Evolutionary conservation across 2,797 vertebrate species (phyloP).

Genomic region (Melanotaenia trifasciata): DNA sequence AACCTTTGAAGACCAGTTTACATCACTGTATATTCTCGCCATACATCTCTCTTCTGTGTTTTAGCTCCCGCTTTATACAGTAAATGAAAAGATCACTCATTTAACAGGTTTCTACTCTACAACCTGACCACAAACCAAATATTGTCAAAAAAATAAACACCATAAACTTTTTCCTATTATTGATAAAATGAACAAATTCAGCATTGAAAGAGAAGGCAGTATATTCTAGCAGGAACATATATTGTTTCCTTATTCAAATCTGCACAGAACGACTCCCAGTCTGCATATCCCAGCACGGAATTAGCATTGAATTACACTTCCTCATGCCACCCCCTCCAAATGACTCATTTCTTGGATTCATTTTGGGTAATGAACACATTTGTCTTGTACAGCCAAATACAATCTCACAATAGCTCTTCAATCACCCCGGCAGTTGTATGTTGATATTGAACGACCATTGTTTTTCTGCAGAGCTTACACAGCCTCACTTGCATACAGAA

Average conservation of each 20-base stretch:
- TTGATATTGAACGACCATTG: constrained; percentile 71
- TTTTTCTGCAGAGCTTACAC: constrained; percentile 68
- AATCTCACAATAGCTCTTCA: constrained; percentile 72
- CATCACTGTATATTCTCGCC: constrained; percentile 1
- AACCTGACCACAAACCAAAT: constrained; percentile 39
- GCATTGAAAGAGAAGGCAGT: constrained; percentile 33
- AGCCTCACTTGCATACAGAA: constrained; percentile 51
- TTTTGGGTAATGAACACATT: constrained; percentile 79
- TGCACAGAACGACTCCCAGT: constrained; percentile 50
- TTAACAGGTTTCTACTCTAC: constrained; percentile 39
- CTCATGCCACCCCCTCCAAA: constrained; percentile 61
- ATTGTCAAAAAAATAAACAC: constrained; percentile 6
- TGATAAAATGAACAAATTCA: constrained; percentile 47
- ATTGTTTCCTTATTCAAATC: constrained; percentile 61
- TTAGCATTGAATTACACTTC: constrained; percentile 64
- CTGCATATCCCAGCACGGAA: constrained; percentile 59
- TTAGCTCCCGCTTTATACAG: constrained; percentile 25
- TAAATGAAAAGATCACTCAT: constrained; percentile 32
- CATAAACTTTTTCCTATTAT: constrained; percentile 43
- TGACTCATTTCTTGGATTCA: constrained; percentile 72
- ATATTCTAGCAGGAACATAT: constrained; percentile 22
- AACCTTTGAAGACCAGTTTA: not conserved
- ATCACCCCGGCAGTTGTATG: constrained; percentile 66
- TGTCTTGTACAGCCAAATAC: constrained; percentile 74
- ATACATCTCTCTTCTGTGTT: constrained; percentile 36